These are phyloP conservation scores for Paguma larvata DNA, from an alignment of 2,797 vertebrate species.

Conservation along the genomic window DNA sequence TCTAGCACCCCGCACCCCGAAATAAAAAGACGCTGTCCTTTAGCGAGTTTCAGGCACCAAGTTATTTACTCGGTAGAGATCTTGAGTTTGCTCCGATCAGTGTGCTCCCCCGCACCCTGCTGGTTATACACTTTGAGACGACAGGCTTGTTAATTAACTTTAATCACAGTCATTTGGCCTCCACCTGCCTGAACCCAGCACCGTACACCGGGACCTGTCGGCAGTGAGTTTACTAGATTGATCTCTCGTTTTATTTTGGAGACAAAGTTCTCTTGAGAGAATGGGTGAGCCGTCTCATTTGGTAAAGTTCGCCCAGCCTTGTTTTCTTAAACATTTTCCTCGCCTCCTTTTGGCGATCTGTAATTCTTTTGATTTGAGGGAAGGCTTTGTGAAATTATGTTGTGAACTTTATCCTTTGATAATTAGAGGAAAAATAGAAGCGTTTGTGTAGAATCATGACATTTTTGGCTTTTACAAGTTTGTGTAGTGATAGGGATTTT, in stretches of 20 bases:
- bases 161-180: conserved; percentile 64
- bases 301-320: conserved; percentile 37
- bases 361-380: background rate
- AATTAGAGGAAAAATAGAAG: conserved; percentile 23
- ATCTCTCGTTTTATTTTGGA: background rate
- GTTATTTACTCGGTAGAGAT: background rate
- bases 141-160: conserved; percentile 72
- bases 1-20: background rate
- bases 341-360: background rate
- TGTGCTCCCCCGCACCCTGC: background rate
- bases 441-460: background rate
- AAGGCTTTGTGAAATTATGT: background rate
- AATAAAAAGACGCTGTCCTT: background rate
- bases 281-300: conserved; percentile 2
- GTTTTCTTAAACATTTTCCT: background rate
- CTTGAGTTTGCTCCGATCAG: conserved; percentile 1
- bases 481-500: background rate
- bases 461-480: conserved; percentile 34
- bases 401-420: conserved; percentile 1
- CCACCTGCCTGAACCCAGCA: conserved; percentile 58
- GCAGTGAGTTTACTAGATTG: conserved; percentile 10
- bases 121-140: background rate
- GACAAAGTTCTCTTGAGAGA: conserved; percentile 2
- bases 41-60: conserved; percentile 43
- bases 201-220: background rate